phyloP scores from a whole-genome alignment of 2,888 invertebrate species.

The Drosophila pseudotakahashii region DNA sequence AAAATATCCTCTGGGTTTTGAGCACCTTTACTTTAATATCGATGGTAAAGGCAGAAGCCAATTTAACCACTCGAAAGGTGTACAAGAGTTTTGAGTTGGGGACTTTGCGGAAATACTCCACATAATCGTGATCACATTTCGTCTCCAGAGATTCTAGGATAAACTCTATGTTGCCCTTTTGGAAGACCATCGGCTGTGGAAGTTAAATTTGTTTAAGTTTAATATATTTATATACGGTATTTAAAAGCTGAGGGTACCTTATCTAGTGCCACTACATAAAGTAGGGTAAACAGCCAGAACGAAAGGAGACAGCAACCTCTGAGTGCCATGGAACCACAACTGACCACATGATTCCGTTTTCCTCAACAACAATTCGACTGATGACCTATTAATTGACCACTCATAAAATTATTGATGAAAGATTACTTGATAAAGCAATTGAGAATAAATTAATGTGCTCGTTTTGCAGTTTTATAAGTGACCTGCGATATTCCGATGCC shows the following conservation, averaged over 20 bases:
- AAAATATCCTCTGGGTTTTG: constrained; percentile 24
- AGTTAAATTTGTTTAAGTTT: neutral
- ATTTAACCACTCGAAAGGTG: constrained; percentile 37
- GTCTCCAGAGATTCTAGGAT: constrained; percentile 32
- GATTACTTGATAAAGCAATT: neutral
- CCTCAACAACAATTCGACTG: neutral
- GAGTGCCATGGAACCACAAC: constrained; percentile 14
- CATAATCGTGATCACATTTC: constrained; percentile 36
- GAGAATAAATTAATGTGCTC: no score
- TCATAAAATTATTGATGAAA: constrained; percentile 1
- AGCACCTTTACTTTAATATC: constrained; percentile 22
- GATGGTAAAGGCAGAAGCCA: constrained; percentile 17
- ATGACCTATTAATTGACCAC: constrained; percentile 35
- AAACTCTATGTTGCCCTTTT: neutral
- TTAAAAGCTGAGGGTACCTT: constrained; percentile 5
- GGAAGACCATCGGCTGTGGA: constrained; percentile 5
- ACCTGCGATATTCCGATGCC: no score
- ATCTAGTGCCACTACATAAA: neutral
- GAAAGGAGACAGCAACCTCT: neutral
- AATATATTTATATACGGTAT: fast-evolving
- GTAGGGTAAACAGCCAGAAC: constrained; percentile 10
- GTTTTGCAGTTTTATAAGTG: no score
- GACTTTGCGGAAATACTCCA: constrained; percentile 38
- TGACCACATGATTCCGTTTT: neutral
- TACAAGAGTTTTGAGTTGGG: constrained; percentile 17